A percentile compares a stretch with the other conserved stretches of the same genome.
Conservation (phyloP, 2,113 vertebrate species). For the Cyanistes caeruleus region DNA sequence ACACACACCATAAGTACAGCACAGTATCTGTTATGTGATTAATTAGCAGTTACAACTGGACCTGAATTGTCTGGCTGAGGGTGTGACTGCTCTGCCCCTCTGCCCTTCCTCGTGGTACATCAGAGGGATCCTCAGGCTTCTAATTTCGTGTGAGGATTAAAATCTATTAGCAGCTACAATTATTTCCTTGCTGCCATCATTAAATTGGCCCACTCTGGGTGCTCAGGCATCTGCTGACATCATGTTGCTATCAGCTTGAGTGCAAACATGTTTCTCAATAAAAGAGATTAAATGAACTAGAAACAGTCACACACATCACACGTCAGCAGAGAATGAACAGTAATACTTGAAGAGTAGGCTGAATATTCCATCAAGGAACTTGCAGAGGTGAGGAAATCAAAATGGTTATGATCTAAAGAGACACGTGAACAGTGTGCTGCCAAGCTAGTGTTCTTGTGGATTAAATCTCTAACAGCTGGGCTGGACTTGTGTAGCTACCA, state of each 20-base stretch:
- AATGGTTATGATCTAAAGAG: constrained; percentile 10
- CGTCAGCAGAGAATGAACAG: neutral
- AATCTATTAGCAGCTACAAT: neutral
- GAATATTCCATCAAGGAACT: neutral
- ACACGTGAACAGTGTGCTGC: neutral
- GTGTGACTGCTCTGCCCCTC: neutral
- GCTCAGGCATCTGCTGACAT: neutral
- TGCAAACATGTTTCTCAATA: neutral
- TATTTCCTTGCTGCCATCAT: neutral
- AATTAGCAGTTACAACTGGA: neutral
- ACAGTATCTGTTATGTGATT: neutral
- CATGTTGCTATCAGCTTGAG: neutral
- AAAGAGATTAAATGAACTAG: neutral
- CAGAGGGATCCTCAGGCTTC: neutral
- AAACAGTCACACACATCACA: neutral
- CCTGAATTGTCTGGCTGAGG: neutral
- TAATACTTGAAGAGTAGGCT: neutral
- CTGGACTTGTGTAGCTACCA: neutral
- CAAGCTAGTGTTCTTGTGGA: neutral
- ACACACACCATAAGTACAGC: neutral
- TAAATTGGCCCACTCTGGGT: neutral
- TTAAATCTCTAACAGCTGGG: neutral
- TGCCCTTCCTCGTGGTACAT: neutral
- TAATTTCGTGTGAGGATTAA: neutral
- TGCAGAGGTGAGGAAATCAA: neutral